phyloP scores from a whole-genome alignment of 2,888 invertebrate genomes.

The Callosobruchus maculatus region DNA sequence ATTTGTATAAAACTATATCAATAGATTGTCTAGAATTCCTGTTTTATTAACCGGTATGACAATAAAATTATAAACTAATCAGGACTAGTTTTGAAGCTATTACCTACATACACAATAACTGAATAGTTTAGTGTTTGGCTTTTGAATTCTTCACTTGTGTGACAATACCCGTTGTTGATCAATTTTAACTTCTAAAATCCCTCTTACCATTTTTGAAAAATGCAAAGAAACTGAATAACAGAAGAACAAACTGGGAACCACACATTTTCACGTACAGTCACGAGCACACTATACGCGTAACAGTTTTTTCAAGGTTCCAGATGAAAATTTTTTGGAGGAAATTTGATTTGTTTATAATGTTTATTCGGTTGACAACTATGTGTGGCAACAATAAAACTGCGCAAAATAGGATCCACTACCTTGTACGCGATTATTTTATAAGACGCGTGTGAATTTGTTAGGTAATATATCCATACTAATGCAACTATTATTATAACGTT shows the following conservation, averaged over 20 bases:
- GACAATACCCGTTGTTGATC: too few relatives aligned
- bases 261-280: background rate
- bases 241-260: background rate
- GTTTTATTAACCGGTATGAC: too few relatives aligned
- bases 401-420: background rate
- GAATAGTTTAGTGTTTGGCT: too few relatives aligned
- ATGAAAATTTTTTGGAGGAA: background rate
- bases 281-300: background rate
- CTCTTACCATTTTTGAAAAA: background rate
- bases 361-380: background rate
- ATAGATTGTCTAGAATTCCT: too few relatives aligned
- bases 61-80: too few relatives aligned
- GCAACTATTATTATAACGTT: background rate
- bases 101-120: too few relatives aligned
- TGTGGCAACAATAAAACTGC: background rate
- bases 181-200: too few relatives aligned
- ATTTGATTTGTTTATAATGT: background rate
- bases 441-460: background rate
- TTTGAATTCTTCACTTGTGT: too few relatives aligned
- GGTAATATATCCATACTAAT: background rate
- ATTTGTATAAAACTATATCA: too few relatives aligned
- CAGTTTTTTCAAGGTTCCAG: background rate
- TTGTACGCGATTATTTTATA: background rate
- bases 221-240: background rate
- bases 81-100: too few relatives aligned